Percentiles rank a stretch among this genome's conserved stretches.
Evolutionary conservation across 53 echinoderm and acorn worm species (phyloP).

Genomic region (Pentamera pediparva): DNA sequence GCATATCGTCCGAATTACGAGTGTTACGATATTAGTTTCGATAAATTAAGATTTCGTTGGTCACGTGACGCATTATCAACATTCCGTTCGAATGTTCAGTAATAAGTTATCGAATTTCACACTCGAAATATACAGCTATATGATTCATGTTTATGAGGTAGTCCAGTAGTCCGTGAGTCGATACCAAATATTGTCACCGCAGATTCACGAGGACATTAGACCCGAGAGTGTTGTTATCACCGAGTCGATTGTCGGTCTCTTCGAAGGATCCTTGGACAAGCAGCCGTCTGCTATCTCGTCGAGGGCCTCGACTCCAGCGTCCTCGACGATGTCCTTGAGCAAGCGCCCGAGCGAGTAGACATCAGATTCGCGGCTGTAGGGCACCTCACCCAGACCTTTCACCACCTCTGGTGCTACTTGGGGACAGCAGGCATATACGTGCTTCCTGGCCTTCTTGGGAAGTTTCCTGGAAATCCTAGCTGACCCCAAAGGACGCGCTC

Average conservation of each 20-base stretch:
- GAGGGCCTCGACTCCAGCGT: not conserved
- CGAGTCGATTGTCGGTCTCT: not conserved
- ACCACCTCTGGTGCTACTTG: conserved; percentile 15
- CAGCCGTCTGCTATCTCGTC: conserved; percentile 1
- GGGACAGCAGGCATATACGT: not conserved
- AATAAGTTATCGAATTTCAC: too few relatives aligned
- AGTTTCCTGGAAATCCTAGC: conserved; percentile 1
- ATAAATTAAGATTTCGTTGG: too few relatives aligned
- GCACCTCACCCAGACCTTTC: not conserved
- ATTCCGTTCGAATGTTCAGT: too few relatives aligned
- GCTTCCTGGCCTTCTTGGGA: not conserved
- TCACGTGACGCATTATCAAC: too few relatives aligned
- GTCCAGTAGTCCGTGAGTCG: too few relatives aligned
- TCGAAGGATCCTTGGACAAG: not conserved
- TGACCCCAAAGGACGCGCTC: not conserved
- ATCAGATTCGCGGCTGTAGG: conserved; percentile 12
- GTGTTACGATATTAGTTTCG: too few relatives aligned
- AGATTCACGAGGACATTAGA: too few relatives aligned
- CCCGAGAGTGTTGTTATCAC: too few relatives aligned
- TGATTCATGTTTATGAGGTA: not conserved
- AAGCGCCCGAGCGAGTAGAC: not conserved
- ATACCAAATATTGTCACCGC: too few relatives aligned
- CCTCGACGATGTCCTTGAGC: not conserved
- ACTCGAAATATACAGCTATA: too few relatives aligned
- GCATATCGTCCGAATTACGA: too few relatives aligned